Percentiles rank a stretch among this genome's conserved stretches.
phyloP scores from a whole-genome alignment of 2,888 invertebrate genomes.

The Brachyopa scutellaris region DNA sequence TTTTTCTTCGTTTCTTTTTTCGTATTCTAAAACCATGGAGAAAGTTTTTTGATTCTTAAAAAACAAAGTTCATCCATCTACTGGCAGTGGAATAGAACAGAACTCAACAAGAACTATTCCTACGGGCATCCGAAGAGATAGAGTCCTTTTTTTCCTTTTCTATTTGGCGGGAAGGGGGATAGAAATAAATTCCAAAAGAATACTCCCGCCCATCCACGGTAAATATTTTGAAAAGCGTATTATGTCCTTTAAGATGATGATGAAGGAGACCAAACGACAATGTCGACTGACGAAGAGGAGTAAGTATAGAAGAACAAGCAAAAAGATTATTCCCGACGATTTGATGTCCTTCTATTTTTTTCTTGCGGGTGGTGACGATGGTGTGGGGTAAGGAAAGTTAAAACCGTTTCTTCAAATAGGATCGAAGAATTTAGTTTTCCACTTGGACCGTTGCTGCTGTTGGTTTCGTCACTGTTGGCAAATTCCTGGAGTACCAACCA shows the following conservation, averaged over 20 bases:
- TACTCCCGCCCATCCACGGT: conserved; percentile 12
- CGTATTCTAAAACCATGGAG: not conserved
- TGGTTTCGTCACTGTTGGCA: conserved; percentile 41
- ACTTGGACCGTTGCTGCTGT: conserved; percentile 30
- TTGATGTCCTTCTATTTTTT: conserved; percentile 28
- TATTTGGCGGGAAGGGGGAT: not conserved
- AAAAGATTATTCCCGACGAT: conserved; percentile 58
- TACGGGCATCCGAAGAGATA: conserved; percentile 3
- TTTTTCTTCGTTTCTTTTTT: too few relatives aligned
- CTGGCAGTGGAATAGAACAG: conserved; percentile 2
- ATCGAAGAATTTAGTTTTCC: conserved; percentile 59
- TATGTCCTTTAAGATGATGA: conserved; percentile 12
- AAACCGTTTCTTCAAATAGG: conserved; percentile 45
- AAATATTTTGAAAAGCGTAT: conserved; percentile 43
- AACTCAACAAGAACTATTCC: conserved; percentile 27
- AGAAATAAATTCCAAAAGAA: conserved; percentile 34
- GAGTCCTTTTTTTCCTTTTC: not conserved
- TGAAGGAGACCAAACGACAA: conserved; percentile 15
- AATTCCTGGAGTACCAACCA: not conserved
- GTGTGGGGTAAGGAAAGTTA: not conserved
- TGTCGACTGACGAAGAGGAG: not conserved
- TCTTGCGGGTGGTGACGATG: not conserved
- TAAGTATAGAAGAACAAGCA: conserved; percentile 3
- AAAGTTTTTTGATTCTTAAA: conserved; percentile 16
- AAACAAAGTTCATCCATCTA: conserved; percentile 35